These are phyloP conservation scores for Philypnodon macrostomus DNA, from an alignment of 2,797 vertebrate species.

Conservation along the genomic window DNA sequence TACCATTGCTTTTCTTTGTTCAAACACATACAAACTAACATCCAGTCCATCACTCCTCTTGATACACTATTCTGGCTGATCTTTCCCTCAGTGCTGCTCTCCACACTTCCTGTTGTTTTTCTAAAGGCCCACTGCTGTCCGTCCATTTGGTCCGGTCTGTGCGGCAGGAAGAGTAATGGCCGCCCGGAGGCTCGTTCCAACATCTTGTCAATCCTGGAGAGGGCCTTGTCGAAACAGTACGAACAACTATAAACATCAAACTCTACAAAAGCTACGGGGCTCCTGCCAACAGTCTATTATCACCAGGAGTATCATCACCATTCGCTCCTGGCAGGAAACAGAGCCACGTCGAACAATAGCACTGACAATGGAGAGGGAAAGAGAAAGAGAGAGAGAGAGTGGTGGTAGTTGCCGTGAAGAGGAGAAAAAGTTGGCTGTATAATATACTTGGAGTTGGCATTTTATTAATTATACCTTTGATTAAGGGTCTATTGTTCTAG, in stretches of 20 bases:
- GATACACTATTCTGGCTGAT: too few species aligned
- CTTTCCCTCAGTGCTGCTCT: not conserved
- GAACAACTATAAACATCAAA: constrained; percentile 5
- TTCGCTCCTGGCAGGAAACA: not conserved
- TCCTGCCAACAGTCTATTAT: constrained; percentile 2
- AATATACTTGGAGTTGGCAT: too few species aligned
- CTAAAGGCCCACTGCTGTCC: not conserved
- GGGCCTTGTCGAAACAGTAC: not conserved
- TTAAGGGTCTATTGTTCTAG: too few species aligned
- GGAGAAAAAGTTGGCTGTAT: too few species aligned
- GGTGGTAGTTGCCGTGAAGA: not conserved
- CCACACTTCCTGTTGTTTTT: too few species aligned
- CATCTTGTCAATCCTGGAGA: not conserved
- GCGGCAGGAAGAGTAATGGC: not conserved
- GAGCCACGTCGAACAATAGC: not conserved
- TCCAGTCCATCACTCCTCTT: too few species aligned
- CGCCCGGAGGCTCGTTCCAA: not conserved
- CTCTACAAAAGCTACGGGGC: constrained; percentile 1
- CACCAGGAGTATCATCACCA: not conserved
- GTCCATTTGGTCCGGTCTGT: not conserved
- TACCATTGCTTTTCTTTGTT: too few species aligned
- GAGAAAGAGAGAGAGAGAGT: not conserved
- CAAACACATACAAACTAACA: too few species aligned
- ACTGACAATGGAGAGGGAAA: too few species aligned
- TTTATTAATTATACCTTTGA: too few species aligned